Percentiles rank a stretch among this genome's conserved stretches.
These are phyloP conservation scores for Macrosteles quadrilineatus DNA, from an alignment of 1,140 invertebrate genomes.

Conservation along the genomic window DNA sequence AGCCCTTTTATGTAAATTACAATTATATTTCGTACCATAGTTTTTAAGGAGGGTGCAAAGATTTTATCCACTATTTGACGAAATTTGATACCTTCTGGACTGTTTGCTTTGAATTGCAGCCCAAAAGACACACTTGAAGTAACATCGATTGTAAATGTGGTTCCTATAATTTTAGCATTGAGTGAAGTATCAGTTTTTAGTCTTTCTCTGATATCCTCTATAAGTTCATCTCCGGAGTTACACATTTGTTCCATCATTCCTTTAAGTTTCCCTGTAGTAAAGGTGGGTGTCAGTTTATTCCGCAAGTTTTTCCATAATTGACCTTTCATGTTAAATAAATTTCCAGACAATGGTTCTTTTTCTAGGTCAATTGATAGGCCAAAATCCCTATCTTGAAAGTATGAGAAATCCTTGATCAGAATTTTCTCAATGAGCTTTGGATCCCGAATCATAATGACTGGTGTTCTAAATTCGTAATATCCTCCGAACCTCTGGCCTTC, in stretches of 20 bases:
- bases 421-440: conserved; percentile 45
- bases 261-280: conserved; percentile 60
- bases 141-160: conserved; percentile 43
- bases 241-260: conserved; percentile 54
- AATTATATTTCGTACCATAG: background rate
- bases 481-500: conserved; percentile 38
- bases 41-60: background rate
- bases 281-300: conserved; percentile 56
- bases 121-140: conserved; percentile 49
- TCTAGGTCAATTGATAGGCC: conserved; percentile 36
- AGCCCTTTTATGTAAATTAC: background rate
- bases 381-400: conserved; percentile 42
- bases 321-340: conserved; percentile 54
- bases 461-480: conserved; percentile 41
- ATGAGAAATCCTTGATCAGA: conserved; percentile 48
- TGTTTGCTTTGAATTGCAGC: conserved; percentile 34
- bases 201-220: conserved; percentile 46
- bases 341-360: conserved; percentile 55
- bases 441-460: conserved; percentile 45
- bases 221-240: conserved; percentile 49
- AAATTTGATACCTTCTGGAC: background rate
- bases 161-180: conserved; percentile 44
- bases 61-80: conserved; percentile 17
- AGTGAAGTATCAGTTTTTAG: conserved; percentile 46
- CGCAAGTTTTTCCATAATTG: conserved; percentile 56